Evolutionary conservation across 2,888 invertebrate species (phyloP).

Genomic region (Lampropteryx suffumata): DNA sequence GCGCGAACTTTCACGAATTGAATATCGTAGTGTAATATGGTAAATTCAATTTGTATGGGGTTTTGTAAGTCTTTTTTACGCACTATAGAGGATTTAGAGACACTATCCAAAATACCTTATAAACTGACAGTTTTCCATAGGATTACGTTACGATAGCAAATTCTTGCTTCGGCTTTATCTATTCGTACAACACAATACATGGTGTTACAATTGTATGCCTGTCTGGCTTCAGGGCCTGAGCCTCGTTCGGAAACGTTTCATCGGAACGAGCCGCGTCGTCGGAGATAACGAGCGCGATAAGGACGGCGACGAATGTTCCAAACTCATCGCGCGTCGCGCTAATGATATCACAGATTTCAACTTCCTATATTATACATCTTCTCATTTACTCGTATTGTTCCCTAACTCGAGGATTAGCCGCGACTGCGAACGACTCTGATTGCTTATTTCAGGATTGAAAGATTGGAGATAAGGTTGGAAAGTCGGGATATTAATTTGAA

Average conservation of each 20-base stretch:
- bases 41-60: no score
- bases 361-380: constrained; percentile 16
- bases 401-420: constrained; percentile 21
- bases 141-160: no score
- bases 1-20: no score
- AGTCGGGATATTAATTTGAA: constrained; percentile 18
- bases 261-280: neutral
- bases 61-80: no score
- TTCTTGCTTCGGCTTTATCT: no score
- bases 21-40: no score
- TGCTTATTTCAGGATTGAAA: constrained; percentile 21
- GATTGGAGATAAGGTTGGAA: constrained; percentile 22
- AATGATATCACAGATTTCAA: constrained; percentile 44
- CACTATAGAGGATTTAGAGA: no score
- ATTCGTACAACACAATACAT: no score
- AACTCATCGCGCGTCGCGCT: constrained; percentile 36
- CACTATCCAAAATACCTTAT: no score
- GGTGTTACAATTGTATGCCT: neutral
- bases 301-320: constrained; percentile 37
- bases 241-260: constrained; percentile 26
- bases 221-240: constrained; percentile 1
- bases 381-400: constrained; percentile 28
- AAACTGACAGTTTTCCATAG: no score
- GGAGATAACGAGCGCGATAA: constrained; percentile 42
- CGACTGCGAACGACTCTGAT: constrained; percentile 21